Evolutionary conservation across 2,113 vertebrate species (phyloP).

Genomic region (Dendropsophus ebraccatus): DNA sequence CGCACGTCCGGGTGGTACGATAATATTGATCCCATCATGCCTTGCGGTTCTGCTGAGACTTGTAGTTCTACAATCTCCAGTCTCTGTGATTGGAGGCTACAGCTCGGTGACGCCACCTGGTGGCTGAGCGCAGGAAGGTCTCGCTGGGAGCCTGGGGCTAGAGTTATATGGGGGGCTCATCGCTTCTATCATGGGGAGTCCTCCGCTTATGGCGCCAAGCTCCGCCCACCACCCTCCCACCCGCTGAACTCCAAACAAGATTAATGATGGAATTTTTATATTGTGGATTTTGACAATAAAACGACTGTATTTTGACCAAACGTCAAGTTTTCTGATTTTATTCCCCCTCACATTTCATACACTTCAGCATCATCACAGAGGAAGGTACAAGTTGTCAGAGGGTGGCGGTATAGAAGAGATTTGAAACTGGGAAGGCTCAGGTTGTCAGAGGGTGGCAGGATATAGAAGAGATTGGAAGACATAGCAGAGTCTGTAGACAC

Average conservation of each 20-base stretch:
- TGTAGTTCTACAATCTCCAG: neutral
- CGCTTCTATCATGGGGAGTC: constrained; percentile 5
- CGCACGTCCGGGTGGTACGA: too few relatives aligned
- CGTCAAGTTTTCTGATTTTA: neutral
- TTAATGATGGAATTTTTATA: constrained; percentile 20
- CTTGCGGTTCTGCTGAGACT: neutral
- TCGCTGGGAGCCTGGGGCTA: too few relatives aligned
- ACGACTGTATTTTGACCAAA: neutral
- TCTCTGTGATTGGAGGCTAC: neutral
- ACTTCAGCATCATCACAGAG: too few relatives aligned
- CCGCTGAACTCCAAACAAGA: neutral
- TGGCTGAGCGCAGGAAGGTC: neutral
- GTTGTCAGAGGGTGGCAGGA: too few relatives aligned
- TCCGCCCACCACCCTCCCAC: neutral
- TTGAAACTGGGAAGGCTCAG: too few relatives aligned
- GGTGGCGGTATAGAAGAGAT: too few relatives aligned
- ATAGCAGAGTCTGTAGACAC: too few relatives aligned
- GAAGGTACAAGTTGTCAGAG: too few relatives aligned
- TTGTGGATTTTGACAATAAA: constrained; percentile 52
- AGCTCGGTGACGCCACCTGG: neutral
- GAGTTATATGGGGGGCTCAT: too few relatives aligned
- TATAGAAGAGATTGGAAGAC: too few relatives aligned
- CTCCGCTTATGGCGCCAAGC: neutral
- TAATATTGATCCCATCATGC: neutral
- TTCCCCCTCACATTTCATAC: neutral